These are phyloP conservation scores for Harpalus rufipes DNA, from an alignment of 2,888 invertebrate species.

Conservation along the genomic window DNA sequence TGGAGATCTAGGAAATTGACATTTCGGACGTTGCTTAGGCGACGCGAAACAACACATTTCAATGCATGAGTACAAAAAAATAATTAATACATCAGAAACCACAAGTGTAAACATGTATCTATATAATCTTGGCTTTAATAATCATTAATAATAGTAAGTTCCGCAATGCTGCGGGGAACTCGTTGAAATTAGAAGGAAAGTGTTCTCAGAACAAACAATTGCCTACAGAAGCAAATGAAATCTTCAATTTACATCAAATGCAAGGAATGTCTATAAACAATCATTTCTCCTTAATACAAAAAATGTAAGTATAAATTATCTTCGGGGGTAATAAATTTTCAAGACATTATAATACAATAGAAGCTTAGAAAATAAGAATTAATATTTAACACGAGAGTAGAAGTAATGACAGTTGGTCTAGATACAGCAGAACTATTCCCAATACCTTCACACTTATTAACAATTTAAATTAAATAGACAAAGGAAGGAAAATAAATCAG, in stretches of 20 bases:
- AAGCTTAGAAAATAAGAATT: background rate
- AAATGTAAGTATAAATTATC: background rate
- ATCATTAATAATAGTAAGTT: conserved; percentile 23
- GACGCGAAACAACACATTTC: too few relatives aligned
- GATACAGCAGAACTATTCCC: background rate
- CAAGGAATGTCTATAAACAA: background rate
- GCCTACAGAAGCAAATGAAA: conserved; percentile 20
- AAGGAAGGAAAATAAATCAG: conserved; percentile 29
- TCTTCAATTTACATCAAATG: conserved; percentile 33
- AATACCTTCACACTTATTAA: conserved; percentile 7
- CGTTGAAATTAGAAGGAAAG: conserved; percentile 18
- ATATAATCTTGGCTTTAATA: background rate
- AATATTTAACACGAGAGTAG: background rate
- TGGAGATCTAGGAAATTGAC: too few relatives aligned
- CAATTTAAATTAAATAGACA: conserved; percentile 26
- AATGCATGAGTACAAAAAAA: too few relatives aligned
- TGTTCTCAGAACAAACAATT: conserved; percentile 12
- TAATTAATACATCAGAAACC: background rate
- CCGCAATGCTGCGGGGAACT: conserved; percentile 17
- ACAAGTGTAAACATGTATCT: background rate
- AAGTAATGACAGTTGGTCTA: conserved; percentile 21
- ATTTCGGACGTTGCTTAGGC: too few relatives aligned
- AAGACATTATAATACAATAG: conserved; percentile 42
- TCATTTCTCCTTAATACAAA: conserved; percentile 12
- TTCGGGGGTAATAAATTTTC: background rate